phyloP scores from a whole-genome alignment of 2,797 vertebrate species.

The Uromys caudimaculatus region DNA sequence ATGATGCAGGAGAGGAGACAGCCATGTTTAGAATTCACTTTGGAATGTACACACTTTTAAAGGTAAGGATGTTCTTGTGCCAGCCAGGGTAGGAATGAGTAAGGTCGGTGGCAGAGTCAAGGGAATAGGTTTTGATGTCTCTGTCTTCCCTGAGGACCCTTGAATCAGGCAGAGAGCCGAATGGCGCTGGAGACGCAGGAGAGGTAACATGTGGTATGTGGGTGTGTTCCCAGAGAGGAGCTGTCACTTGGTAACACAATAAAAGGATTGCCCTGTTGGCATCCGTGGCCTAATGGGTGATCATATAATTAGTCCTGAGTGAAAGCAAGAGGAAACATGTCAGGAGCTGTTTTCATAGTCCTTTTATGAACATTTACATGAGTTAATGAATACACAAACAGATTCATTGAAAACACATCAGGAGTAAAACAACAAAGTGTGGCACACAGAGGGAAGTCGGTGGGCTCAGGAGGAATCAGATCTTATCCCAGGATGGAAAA shows the following conservation, averaged over 20 bases:
- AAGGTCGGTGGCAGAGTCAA: rapidly evolving
- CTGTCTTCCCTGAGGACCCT: not conserved
- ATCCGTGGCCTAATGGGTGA: rapidly evolving
- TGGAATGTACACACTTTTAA: not conserved
- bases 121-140: not conserved
- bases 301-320: not conserved
- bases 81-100: not conserved
- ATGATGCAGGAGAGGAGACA: not conserved
- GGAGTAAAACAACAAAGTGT: not conserved
- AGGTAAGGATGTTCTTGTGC: not conserved
- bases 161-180: not conserved
- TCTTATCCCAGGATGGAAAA: not conserved
- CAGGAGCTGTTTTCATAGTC: slow-evolving; percentile 18
- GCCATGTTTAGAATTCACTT: not conserved
- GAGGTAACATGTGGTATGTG: not conserved
- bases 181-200: not conserved
- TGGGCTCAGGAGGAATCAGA: not conserved
- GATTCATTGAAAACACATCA: not conserved
- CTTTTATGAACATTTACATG: not conserved
- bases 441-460: not conserved
- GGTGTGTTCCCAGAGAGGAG: not conserved
- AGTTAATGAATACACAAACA: not conserved
- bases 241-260: not conserved
- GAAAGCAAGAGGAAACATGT: slow-evolving; percentile 9
- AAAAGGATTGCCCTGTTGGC: not conserved